phyloP scores from a whole-genome alignment of 2,888 invertebrate genomes.

The Cephus sareptanus region DNA sequence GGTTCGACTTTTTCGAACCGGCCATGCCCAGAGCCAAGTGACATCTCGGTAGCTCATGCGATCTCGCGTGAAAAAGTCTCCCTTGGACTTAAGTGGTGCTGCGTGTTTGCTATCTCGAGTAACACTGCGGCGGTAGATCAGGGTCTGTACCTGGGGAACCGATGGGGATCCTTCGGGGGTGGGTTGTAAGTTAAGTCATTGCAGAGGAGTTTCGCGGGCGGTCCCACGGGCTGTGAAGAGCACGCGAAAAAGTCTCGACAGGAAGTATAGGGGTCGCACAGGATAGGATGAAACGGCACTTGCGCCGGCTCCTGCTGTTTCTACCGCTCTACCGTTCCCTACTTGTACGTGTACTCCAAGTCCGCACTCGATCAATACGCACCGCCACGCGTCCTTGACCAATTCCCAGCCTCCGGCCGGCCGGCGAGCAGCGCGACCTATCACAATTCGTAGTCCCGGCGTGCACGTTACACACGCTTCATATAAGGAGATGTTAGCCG shows the following conservation, averaged over 20 bases:
- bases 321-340: conserved; percentile 24
- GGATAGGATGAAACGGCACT: conserved; percentile 24
- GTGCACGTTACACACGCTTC: conserved; percentile 16
- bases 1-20: neutral
- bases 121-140: neutral
- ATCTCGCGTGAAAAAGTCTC: neutral
- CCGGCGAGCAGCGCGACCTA: conserved; percentile 36
- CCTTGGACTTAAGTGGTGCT: neutral
- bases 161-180: neutral
- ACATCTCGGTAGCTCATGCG: neutral
- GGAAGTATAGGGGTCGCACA: neutral
- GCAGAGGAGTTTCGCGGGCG: neutral
- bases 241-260: neutral
- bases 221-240: neutral
- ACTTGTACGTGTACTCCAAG: conserved; percentile 31
- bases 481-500: conserved; percentile 15
- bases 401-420: conserved; percentile 52
- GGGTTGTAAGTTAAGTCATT: neutral
- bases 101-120: neutral
- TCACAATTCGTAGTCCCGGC: conserved; percentile 32
- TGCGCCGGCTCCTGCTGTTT: conserved; percentile 25
- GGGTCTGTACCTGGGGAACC: neutral
- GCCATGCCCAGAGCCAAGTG: neutral
- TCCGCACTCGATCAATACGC: conserved; percentile 60
- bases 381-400: conserved; percentile 56